A percentile compares a stretch with the other conserved stretches of the same genome.
Conservation (phyloP, 2,797 vertebrate species). For the Hippocampus kuda region DNA sequence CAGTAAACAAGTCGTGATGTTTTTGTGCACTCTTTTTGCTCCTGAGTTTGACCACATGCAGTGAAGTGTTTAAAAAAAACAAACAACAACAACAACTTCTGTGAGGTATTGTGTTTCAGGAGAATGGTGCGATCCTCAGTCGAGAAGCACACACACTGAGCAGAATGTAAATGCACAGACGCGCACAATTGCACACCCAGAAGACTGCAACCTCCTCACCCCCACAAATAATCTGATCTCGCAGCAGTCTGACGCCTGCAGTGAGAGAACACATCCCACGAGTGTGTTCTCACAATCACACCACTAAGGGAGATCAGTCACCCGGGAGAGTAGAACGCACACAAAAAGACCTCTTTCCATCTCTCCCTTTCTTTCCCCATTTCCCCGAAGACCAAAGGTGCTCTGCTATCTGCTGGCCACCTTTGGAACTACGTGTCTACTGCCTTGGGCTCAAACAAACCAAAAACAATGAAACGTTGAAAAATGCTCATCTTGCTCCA, state of each 20-base stretch:
- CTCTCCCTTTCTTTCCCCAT: constrained; percentile 14
- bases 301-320: constrained; percentile 60
- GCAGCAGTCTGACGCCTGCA: constrained; percentile 61
- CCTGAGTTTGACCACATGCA: constrained; percentile 47
- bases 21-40: constrained; percentile 3
- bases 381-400: constrained; percentile 46
- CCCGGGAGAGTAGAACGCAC: constrained; percentile 59
- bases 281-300: constrained; percentile 59
- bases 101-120: constrained; percentile 32
- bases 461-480: not conserved
- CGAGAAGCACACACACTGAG: constrained; percentile 32
- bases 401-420: constrained; percentile 63
- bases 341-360: constrained; percentile 37
- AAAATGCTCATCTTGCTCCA: not conserved
- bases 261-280: constrained; percentile 60
- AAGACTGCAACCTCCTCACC: constrained; percentile 49
- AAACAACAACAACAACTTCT: constrained; percentile 31
- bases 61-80: constrained; percentile 35
- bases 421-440: constrained; percentile 28
- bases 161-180: constrained; percentile 5
- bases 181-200: constrained; percentile 17
- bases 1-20: not conserved
- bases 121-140: constrained; percentile 39
- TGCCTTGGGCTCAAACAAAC: not conserved
- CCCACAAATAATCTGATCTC: constrained; percentile 66